Base-by-base conservation (phyloP, 2,797 vertebrate genomes). In the Anolis apletophallus region DNA sequence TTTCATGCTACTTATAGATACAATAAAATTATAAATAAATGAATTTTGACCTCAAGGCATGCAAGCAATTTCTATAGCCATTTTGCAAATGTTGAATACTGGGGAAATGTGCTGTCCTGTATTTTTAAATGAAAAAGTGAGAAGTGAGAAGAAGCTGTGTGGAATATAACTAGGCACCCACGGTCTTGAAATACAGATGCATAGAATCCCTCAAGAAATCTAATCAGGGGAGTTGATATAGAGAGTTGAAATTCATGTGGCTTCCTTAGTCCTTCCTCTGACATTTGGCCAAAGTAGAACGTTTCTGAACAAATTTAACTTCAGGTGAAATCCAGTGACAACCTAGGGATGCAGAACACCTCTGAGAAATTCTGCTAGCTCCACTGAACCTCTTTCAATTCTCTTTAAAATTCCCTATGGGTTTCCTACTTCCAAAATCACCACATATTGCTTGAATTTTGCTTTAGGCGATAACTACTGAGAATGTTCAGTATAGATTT, bases 331-430 rank as follows among this genome's bases (percentile, higher is more conserved):
- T 54, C n/a, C 50, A 69, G 50, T n/a, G 80, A 69, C 64, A 81
- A 81, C 64, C 80, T 81, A 40, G 50, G 80, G 64, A 52, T 54
- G 19, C 46, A 54, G 80, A 81, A 81, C 64, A 11, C 64, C 64
- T 81, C 64, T 69, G 64, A 81, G 64, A 54, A 81, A 64, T 29
- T 64, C 10, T 64, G 26, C 61, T 29, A 29, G 61, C 29, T 64
- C 29, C 16, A 29, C 61, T 64, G 10, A 29, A 64, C 26, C 10
- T 64, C 61, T 64, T 64, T 29, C 5, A 64, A 21, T 29, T 64
- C 26, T 26, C 61, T 64, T 29, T 64, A 29, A 64, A 64, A 64
- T 64, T 64, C 61, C 11, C 12, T 29, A 64, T 29, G 26, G 26
- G 75, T 40, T 19, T 74, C 12, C 32, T 19, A 64, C 64, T 54